These are phyloP conservation scores for Scylla paramamosain DNA, from an alignment of 1,140 invertebrate genomes.

Conservation along the genomic window DNA sequence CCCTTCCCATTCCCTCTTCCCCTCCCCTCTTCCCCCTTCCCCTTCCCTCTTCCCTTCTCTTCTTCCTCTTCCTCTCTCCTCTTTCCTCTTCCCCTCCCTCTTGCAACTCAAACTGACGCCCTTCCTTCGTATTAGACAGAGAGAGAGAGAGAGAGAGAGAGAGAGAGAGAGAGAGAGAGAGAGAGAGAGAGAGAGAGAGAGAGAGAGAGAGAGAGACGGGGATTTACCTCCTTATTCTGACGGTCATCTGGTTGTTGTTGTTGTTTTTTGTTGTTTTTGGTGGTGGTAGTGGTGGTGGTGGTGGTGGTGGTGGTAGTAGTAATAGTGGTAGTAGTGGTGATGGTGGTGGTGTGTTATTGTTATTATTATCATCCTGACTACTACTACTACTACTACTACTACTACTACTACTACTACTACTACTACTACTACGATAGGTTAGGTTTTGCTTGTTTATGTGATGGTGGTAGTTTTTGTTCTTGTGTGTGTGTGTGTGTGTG, in stretches of 20 bases:
- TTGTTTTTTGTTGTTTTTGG: no score
- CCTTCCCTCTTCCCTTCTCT: not conserved
- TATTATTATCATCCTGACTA: not conserved
- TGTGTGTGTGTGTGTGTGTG: no score
- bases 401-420: constrained; percentile 33
- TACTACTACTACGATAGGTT: not conserved
- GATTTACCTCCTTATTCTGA: not conserved
- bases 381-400: constrained; percentile 30
- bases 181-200: not conserved
- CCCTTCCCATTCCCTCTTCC: not conserved
- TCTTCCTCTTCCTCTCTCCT: not conserved
- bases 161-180: constrained; percentile 30
- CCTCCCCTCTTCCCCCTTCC: no score
- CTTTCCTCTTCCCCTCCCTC: not conserved
- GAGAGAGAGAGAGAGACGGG: not conserved
- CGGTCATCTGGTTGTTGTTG: not conserved
- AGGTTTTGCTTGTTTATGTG: not conserved
- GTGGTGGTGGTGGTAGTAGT: no score
- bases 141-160: not conserved
- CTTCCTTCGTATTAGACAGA: not conserved
- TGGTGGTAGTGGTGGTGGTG: no score
- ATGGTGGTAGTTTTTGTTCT: not conserved
- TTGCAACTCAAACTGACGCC: not conserved
- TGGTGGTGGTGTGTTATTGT: not conserved
- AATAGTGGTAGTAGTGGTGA: no score